Conservation (phyloP, 2,888 invertebrate genomes). For the Coelopa pilipes region DNA sequence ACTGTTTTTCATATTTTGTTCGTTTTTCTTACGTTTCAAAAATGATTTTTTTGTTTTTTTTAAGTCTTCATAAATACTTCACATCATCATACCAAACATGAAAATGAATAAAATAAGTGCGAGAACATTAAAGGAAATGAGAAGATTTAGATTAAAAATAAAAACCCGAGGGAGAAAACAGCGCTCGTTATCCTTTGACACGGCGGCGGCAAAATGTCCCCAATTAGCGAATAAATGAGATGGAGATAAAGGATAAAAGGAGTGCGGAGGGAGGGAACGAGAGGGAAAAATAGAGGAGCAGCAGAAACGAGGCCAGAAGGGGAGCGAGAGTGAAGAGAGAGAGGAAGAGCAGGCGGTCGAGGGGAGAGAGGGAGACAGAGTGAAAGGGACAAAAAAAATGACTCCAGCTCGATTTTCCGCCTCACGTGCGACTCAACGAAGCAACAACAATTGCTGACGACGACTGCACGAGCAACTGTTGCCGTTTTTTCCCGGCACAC, state of each 20-base stretch:
- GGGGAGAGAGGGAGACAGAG: too few relatives aligned
- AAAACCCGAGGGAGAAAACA: too few relatives aligned
- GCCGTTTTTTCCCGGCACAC: neutral
- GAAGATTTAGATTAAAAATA: neutral
- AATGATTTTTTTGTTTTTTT: neutral
- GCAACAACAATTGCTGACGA: conserved; percentile 61
- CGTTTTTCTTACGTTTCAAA: too few relatives aligned
- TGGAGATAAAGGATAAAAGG: conserved; percentile 14
- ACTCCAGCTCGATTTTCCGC: conserved; percentile 23
- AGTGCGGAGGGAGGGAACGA: too few relatives aligned
- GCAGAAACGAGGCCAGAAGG: neutral
- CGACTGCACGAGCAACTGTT: conserved; percentile 22
- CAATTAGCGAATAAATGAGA: conserved; percentile 36
- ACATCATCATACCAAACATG: too few relatives aligned
- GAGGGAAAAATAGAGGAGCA: neutral
- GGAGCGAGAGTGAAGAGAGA: too few relatives aligned
- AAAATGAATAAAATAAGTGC: too few relatives aligned
- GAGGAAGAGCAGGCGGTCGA: too few relatives aligned
- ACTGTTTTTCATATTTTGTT: too few relatives aligned
- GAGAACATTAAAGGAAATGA: neutral
- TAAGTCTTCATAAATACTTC: neutral
- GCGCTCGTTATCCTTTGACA: conserved; percentile 12
- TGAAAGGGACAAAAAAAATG: too few relatives aligned
- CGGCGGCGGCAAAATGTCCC: conserved; percentile 36
- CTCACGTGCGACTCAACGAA: conserved; percentile 47